Evolutionary conservation across 2,113 vertebrate genomes (phyloP).

Genomic region (Notarius quadriscutis): DNA sequence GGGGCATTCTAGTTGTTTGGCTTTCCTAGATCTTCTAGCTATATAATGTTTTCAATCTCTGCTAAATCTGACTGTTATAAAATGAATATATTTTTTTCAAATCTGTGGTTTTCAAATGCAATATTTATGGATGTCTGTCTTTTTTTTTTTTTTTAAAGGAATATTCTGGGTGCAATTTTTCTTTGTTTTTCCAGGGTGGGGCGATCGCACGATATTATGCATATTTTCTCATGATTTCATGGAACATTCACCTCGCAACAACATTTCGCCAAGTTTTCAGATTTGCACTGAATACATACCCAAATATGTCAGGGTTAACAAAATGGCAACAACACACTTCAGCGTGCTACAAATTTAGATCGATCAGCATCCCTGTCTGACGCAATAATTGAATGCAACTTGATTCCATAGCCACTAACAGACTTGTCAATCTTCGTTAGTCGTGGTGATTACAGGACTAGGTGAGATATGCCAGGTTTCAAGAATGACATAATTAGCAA

Average conservation of each 20-base stretch:
- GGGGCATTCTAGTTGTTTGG: slow-evolving; percentile 58
- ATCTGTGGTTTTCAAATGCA: slow-evolving; percentile 11
- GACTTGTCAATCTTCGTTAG: slow-evolving; percentile 56
- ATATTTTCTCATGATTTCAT: neutral
- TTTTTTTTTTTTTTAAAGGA: neutral
- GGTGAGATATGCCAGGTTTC: slow-evolving; percentile 38
- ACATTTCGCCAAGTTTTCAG: neutral
- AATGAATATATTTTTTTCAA: neutral
- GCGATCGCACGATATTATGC: neutral
- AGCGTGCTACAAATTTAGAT: slow-evolving; percentile 39
- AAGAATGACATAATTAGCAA: slow-evolving; percentile 44
- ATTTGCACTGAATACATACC: neutral
- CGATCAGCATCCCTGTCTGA: slow-evolving; percentile 21
- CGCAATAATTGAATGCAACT: slow-evolving; percentile 38
- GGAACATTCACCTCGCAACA: neutral
- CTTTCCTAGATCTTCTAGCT: slow-evolving; percentile 37
- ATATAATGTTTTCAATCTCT: slow-evolving; percentile 2
- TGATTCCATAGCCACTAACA: slow-evolving; percentile 35
- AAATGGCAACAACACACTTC: slow-evolving; percentile 28
- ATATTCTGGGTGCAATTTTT: neutral
- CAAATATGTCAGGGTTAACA: neutral
- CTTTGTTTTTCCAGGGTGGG: neutral
- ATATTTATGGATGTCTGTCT: neutral
- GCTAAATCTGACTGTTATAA: slow-evolving; percentile 11
- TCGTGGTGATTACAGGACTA: slow-evolving; percentile 41